phyloP scores from a whole-genome alignment of 1,140 invertebrate species.

The Drosophila lowei region DNA sequence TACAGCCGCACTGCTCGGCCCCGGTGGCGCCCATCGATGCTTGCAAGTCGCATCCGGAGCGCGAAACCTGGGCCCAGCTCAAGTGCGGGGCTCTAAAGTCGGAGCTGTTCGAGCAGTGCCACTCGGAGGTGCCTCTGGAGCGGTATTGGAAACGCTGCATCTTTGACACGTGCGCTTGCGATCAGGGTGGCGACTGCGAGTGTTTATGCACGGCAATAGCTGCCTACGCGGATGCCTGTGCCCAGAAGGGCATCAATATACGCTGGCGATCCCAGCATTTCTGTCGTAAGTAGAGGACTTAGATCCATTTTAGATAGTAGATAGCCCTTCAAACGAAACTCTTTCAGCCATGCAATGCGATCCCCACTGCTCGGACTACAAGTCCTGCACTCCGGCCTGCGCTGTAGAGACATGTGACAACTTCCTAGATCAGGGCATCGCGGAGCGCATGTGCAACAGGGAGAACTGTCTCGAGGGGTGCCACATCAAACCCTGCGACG shows the following conservation, averaged over 20 bases:
- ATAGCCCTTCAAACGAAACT: background rate
- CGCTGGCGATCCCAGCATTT: constrained; percentile 91
- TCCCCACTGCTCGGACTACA: constrained; percentile 90
- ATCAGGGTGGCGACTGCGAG: constrained; percentile 94
- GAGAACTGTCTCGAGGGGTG: constrained; percentile 91
- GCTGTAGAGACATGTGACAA: constrained; percentile 93
- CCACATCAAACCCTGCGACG: constrained; percentile 87
- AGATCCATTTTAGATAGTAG: background rate
- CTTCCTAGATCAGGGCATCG: constrained; percentile 85
- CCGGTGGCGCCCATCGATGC: constrained; percentile 85
- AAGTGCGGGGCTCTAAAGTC: constrained; percentile 91
- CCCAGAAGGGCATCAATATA: constrained; percentile 87
- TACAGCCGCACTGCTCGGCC: constrained; percentile 89
- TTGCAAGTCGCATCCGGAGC: constrained; percentile 89
- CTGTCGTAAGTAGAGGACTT: constrained; percentile 88
- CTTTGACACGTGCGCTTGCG: constrained; percentile 93
- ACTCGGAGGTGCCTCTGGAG: constrained; percentile 90
- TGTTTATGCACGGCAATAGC: constrained; percentile 94
- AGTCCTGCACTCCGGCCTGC: constrained; percentile 91
- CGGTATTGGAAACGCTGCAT: constrained; percentile 89
- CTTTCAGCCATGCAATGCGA: constrained; percentile 93
- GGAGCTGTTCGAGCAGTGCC: constrained; percentile 89
- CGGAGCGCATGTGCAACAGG: constrained; percentile 86
- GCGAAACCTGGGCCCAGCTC: constrained; percentile 90
- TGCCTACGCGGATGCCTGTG: constrained; percentile 93